Base-by-base conservation (phyloP, 1,140 invertebrate species). In the Macrobrachium rosenbergii region DNA sequence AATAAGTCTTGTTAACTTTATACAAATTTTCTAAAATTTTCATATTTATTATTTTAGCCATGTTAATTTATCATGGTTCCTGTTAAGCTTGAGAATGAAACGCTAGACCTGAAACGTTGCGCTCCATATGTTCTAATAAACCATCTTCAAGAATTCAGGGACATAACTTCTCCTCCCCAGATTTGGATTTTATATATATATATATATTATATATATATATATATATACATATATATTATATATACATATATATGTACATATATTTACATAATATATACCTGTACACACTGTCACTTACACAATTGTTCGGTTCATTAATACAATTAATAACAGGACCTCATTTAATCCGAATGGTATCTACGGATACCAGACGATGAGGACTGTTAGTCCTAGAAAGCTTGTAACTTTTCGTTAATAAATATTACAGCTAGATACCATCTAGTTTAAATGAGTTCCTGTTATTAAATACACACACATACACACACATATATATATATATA, bases 201-300 rank as follows among this genome's bases (percentile, higher is more conserved):
- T 78, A 77, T 52, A 77, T 77, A 77, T 77, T 5, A 23, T 43
- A 75, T 75, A 76, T 77, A 77, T 77, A 77, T 77, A 77, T 58
- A 58, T 45, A 43, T 58, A 77, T 43, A 77, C 45, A 19, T 12
- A 45, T 37, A 45, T 16, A 59, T 12, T 69, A 21, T 69, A 21
- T 69, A 21, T 69, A 69, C 45, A 77, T 77, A 77, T 52, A 77
- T 77, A 77, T 77, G 45, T 77, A 77, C 16, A 77, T 77, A 77
- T 58, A 52, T 77, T 45, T 77, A 77, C 17, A n/a, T n/a, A n/a
- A 19, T 80, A 19, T 80, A 58, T 80, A 58, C n/a, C n/a, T n/a
- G n/a, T n/a, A n/a, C n/a, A n/a, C n/a, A n/a, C n/a, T n/a, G n/a
- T n/a, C n/a, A n/a, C n/a, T n/a, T n/a, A n/a, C n/a, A n/a, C n/a